Evolutionary conservation across 1,140 invertebrate species (phyloP), one percentile per base, ranked within the genome.

Genomic region (Conus betulinus): DNA sequence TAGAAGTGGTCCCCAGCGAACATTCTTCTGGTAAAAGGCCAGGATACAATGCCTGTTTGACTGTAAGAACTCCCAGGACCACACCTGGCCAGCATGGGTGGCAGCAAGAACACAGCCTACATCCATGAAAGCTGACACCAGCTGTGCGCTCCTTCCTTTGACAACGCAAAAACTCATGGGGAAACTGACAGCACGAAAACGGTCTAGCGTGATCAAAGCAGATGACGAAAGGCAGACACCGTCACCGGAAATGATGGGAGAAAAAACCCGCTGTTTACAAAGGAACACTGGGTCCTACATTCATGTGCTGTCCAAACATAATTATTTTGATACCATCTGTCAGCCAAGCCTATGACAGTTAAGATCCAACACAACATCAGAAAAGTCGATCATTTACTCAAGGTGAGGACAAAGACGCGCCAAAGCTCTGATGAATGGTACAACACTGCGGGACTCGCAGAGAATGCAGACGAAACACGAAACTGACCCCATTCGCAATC

Each of bases 1-100:
- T 78, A 78, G 7, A 0, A 13, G 11, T 51, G n/a, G n/a, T n/a
- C n/a, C 0, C 76, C 76, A 13, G 76, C 76, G 39, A 78, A 78
- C 76, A 11, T 6, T 39, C 4, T 78, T 17, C 25, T 78, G 11
- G 76, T 78, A 8, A 78, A n/a, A 51, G 76, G 76, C n/a, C 3
- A 25, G 8, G 76, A 78, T 78, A 25, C 76, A 78, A 78, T 78
- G 8, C 76, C 76, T 51, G 76, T 78, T 3, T 78, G 76, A 39
- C 76, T 78, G 76, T 78, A 78, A 78, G 76, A 78, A 78, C 27
- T 78, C 25, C 76, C 76, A 78, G 76, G 76, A 51, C 10, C 76
- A 78, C 27, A 78, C 25, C 25, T 13, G 76, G 76, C 76, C 76
- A 51, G 25, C 20, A 78, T 2, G 76, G 4, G 20, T 23, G 20